Percentiles rank a stretch among this genome's conserved stretches.
phyloP scores from a whole-genome alignment of 64 coral and sea anemone species.

The Dendronephthya gigantea region DNA sequence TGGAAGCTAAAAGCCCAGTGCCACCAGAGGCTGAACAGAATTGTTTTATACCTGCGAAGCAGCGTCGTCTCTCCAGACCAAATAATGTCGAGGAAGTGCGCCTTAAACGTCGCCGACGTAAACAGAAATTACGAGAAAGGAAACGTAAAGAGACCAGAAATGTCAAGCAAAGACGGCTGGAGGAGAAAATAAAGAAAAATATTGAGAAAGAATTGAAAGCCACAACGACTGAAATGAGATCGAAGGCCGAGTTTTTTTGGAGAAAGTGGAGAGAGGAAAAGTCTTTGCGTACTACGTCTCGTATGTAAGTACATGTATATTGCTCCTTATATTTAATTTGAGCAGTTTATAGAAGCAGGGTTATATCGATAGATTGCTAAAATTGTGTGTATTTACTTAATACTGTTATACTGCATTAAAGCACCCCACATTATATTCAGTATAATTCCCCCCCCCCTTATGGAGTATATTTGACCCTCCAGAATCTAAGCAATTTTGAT shows the following conservation, averaged over 20 bases:
- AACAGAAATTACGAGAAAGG: background rate
- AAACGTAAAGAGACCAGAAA: background rate
- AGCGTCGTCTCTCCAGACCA: background rate
- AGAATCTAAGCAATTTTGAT: too few relatives aligned
- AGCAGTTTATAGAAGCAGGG: too few relatives aligned
- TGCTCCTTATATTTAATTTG: too few relatives aligned
- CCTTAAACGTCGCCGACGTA: background rate
- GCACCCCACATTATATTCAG: too few relatives aligned
- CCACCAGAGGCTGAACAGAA: background rate
- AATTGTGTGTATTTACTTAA: too few relatives aligned
- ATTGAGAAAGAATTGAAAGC: background rate
- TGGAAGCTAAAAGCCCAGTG: background rate
- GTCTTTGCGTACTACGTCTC: background rate
- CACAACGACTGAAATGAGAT: background rate
- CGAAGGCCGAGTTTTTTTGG: background rate
- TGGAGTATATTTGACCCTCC: too few relatives aligned
- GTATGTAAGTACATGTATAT: background rate
- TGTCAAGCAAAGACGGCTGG: background rate
- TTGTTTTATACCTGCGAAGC: background rate
- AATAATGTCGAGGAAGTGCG: background rate
- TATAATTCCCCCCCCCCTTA: too few relatives aligned
- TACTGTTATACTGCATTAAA: too few relatives aligned
- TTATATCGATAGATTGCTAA: too few relatives aligned
- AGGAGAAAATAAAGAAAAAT: background rate
- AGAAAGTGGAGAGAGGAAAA: constrained; percentile 14